Evolutionary conservation across 2,888 invertebrate species (phyloP).

Genomic region (Nipponacmea schrenckii): DNA sequence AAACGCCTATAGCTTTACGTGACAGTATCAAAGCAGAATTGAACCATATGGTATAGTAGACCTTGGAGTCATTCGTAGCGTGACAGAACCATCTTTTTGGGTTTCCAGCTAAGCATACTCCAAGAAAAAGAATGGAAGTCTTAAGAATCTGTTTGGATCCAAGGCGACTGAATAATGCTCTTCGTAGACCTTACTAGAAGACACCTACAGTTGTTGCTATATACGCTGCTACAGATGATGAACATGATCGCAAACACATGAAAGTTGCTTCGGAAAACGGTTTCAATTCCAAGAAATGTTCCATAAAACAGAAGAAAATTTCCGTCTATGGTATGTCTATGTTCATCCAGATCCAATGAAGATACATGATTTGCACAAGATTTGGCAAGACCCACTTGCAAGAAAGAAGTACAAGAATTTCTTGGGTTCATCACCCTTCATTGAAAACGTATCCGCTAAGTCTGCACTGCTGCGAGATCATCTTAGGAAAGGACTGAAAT

Average conservation of each 20-base stretch:
- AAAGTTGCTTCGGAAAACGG: constrained; percentile 14
- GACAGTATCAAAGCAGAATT: background rate
- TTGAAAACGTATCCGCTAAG: constrained; percentile 19
- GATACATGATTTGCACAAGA: constrained; percentile 20
- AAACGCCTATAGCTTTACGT: constrained; percentile 2
- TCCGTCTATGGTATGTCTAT: constrained; percentile 29
- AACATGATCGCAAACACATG: constrained; percentile 24
- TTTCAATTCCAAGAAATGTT: constrained; percentile 24
- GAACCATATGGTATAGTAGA: background rate
- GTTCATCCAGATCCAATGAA: constrained; percentile 30
- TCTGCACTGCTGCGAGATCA: constrained; percentile 24
- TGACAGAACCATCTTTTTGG: background rate
- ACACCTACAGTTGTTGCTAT: constrained; percentile 22
- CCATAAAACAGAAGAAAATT: constrained; percentile 16
- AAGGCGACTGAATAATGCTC: background rate
- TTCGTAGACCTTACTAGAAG: background rate
- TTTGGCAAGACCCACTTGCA: constrained; percentile 22
- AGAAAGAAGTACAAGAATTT: constrained; percentile 27
- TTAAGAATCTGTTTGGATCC: background rate
- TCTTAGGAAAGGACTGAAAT: constrained; percentile 21
- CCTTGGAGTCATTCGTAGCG: background rate
- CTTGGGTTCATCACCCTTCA: constrained; percentile 27
- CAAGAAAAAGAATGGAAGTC: background rate
- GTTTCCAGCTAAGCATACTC: constrained; percentile 1
- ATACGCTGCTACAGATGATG: constrained; percentile 6